These are phyloP conservation scores for Atrina japonica DNA, from an alignment of 2,888 invertebrate genomes.

Conservation along the genomic window DNA sequence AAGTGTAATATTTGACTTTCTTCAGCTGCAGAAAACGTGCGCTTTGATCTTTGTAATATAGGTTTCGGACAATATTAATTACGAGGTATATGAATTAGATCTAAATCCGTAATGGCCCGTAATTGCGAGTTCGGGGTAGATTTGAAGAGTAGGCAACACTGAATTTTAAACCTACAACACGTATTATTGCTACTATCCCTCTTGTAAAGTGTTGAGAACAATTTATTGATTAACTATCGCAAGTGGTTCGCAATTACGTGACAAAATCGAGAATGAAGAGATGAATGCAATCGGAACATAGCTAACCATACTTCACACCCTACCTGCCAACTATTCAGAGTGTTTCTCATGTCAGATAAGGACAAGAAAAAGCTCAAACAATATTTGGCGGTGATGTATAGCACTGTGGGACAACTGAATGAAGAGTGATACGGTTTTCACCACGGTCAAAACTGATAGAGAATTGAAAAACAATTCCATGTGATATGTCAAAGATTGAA, in stretches of 20 bases:
- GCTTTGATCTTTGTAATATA: not conserved
- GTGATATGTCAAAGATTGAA: conserved; percentile 7
- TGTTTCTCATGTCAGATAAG: conserved; percentile 9
- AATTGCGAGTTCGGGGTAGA: no score
- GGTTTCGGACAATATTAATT: not conserved
- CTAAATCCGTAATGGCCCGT: no score
- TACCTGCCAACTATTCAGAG: conserved; percentile 11
- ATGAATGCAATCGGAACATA: conserved; percentile 29
- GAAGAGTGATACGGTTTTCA: not conserved
- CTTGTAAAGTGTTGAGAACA: no score
- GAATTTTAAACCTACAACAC: no score
- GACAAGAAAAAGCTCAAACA: conserved; percentile 14
- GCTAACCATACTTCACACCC: conserved; percentile 22
- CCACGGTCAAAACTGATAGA: not conserved
- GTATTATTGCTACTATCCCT: no score
- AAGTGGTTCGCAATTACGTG: conserved; percentile 69
- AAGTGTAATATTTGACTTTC: no score
- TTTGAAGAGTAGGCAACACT: no score
- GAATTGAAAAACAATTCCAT: not conserved
- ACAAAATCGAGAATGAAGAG: conserved; percentile 57
- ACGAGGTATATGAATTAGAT: no score
- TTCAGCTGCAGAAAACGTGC: no score
- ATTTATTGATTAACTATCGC: conserved; percentile 48
- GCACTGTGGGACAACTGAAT: not conserved
- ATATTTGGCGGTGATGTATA: conserved; percentile 1